Base-by-base conservation (phyloP, 2,797 vertebrate genomes). In the Apodemus agrarius region DNA sequence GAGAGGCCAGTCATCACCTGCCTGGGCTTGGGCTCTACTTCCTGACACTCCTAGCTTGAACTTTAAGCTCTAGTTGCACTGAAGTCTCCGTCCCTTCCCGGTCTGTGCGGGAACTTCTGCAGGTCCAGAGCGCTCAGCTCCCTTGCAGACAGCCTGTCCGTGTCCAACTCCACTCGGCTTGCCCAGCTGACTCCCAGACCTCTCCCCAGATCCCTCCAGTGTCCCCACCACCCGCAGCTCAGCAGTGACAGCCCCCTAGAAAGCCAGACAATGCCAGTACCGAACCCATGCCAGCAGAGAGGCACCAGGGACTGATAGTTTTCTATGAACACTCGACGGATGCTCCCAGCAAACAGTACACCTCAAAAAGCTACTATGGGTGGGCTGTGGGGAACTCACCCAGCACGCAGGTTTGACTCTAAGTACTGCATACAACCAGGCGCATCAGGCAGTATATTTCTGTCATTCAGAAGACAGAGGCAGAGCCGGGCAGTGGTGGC, bases 31-130 rank as follows among this genome's bases (percentile, higher is more conserved):
- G 3, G 4, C 67, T n/a, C 69, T 21, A 52, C 63, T 97, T 95
- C 96, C 96, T 54, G 97, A 88, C 93, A 76, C 95, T 89, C 96
- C 95, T 93, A 21, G 74, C 9, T 88, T 95, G 97, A 97, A 94
- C 96, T 97, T 97, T 54, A 93, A 52, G 34, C 89, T 94, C 85
- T 54, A 59, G 59, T 10, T 81, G 79, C 63, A 13, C 11, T 0
- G 9, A 61, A 29, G 61, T 54, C 31, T 34, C 59, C 52, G 74
- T 46, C 90, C 65, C 46, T 26, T 31, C 76, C 69, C 40, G 0
- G 6, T n/a, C 67, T n/a, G 21, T 4, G 37, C 81, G 46, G 29
- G 6, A 43, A 65, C 76, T 57, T 22, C 46, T 26, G 26, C 19
- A 29, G 82, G 81, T 21, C 49, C 40, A 5, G 21, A 52, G 43